phyloP scores from a whole-genome alignment of 2,113 vertebrate species.

The Platichthys stellatus region DNA sequence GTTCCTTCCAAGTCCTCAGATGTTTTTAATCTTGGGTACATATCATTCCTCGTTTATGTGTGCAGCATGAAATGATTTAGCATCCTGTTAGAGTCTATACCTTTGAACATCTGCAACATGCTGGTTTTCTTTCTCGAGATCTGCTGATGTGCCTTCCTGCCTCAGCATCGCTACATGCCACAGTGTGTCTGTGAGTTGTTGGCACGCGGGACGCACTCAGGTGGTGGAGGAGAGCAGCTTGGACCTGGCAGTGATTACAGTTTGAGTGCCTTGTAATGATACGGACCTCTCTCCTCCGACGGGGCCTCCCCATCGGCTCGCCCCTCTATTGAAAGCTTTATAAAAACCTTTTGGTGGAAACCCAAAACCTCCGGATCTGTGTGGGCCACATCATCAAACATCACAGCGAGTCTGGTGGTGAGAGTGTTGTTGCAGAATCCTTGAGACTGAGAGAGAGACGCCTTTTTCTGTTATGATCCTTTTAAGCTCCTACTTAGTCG shows the following conservation, averaged over 20 bases:
- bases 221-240: constrained; percentile 30
- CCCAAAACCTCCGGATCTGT: constrained; percentile 72
- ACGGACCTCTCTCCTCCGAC: too few species aligned
- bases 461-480: constrained; percentile 47
- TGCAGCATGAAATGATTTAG: constrained; percentile 43
- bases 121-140: neutral
- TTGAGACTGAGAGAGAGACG: constrained; percentile 2
- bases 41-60: constrained; percentile 45
- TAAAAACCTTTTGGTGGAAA: constrained; percentile 73
- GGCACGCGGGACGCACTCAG: constrained; percentile 37
- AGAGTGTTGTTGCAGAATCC: constrained; percentile 41
- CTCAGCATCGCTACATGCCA: neutral
- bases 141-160: neutral
- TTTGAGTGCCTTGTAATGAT: constrained; percentile 11
- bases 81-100: constrained; percentile 8
- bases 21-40: constrained; percentile 52
- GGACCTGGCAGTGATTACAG: constrained; percentile 72
- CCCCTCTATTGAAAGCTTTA: constrained; percentile 61
- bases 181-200: constrained; percentile 8
- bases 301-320: constrained; percentile 36
- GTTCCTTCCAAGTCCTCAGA: constrained; percentile 39
- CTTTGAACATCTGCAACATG: constrained; percentile 28
- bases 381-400: constrained; percentile 65
- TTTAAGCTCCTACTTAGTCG: constrained; percentile 33
- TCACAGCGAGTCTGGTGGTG: constrained; percentile 31